Conservation (phyloP, 1,140 invertebrate genomes). For the Ruditapes philippinarum region DNA sequence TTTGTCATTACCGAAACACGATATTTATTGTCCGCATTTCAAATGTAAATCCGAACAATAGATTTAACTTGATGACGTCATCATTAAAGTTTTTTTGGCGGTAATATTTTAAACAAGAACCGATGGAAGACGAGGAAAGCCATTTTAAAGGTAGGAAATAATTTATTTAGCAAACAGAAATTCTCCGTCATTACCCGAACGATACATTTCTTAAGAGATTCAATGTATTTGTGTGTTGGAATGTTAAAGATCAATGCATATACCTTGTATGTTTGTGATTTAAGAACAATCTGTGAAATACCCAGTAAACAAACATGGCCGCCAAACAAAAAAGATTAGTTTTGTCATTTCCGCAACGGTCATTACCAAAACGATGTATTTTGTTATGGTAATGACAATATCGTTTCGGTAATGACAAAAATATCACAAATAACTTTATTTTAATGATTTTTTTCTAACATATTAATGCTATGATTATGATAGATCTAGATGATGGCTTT, state of each 20-base stretch:
- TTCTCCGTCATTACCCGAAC: conserved; percentile 27
- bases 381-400: conserved; percentile 26
- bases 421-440: neutral
- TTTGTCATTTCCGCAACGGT: too few relatives aligned
- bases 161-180: conserved; percentile 7
- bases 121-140: conserved; percentile 6
- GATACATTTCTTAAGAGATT: neutral
- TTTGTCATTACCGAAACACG: too few relatives aligned
- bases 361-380: conserved; percentile 10
- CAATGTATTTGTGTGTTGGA: neutral
- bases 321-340: too few relatives aligned
- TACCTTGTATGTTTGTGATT: neutral
- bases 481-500: too few relatives aligned
- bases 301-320: too few relatives aligned
- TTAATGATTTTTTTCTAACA: neutral
- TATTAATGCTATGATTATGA: neutral
- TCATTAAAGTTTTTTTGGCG: conserved; percentile 1
- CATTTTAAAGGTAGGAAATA: too few relatives aligned
- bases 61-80: too few relatives aligned
- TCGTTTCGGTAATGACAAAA: too few relatives aligned
- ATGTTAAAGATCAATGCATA: conserved; percentile 2
- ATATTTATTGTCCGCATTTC: too few relatives aligned
- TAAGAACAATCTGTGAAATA: too few relatives aligned
- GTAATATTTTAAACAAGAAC: neutral
- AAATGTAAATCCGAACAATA: too few relatives aligned